A percentile compares a stretch with the other conserved stretches of the same genome.
These are phyloP conservation scores for Strigops habroptila DNA, from an alignment of 2,113 vertebrate species.

Conservation along the genomic window DNA sequence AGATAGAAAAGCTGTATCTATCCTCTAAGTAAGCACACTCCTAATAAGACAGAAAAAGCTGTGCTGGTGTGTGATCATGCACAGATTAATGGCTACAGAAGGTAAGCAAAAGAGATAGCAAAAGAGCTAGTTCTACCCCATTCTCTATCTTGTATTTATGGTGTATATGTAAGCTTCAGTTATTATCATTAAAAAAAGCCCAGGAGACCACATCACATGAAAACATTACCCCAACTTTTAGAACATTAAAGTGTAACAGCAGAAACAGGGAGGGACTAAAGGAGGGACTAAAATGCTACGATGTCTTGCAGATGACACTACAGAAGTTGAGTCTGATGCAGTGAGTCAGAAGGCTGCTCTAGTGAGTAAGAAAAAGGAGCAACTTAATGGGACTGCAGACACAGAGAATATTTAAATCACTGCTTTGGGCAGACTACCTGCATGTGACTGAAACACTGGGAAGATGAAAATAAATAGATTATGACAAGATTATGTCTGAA, in stretches of 20 bases:
- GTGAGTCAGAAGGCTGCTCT: background rate
- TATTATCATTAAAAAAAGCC: background rate
- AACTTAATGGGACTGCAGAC: background rate
- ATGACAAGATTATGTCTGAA: background rate
- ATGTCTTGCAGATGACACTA: background rate
- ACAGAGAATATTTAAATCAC: background rate
- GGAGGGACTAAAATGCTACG: background rate
- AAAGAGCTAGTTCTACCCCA: background rate
- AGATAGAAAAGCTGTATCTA: background rate
- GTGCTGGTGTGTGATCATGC: background rate
- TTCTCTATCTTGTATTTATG: background rate
- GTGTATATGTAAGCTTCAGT: background rate
- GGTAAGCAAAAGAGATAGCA: background rate
- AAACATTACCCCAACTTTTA: accelerated
- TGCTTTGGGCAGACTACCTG: background rate
- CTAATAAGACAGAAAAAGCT: background rate
- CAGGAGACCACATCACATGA: background rate
- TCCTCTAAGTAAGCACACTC: background rate
- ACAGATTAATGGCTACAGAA: background rate
- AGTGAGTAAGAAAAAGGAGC: background rate
- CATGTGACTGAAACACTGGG: background rate
- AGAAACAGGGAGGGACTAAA: background rate
- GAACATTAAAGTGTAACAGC: background rate
- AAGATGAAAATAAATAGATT: background rate
- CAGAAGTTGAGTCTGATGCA: background rate